Evolutionary conservation across 2,797 vertebrate genomes (phyloP), one percentile per base, ranked within the genome.

Genomic region (Vespertilio murinus): DNA sequence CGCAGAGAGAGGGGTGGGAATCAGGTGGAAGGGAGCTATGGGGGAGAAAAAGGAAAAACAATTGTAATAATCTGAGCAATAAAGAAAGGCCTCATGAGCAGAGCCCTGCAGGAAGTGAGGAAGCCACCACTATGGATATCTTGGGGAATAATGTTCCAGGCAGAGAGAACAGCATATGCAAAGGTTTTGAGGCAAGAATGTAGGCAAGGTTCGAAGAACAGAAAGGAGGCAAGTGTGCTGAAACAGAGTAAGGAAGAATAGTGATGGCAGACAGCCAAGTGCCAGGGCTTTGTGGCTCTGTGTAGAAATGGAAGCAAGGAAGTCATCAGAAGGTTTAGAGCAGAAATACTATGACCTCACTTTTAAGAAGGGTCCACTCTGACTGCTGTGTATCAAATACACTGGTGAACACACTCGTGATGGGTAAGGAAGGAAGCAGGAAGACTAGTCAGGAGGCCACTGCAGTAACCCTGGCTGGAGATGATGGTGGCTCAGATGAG

Each of bases 121-220:
- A 18, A 90, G 52, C 28, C 42, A 87, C 49, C 49, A 45, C 20
- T 30, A n/a, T 87, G 52, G 30, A 3, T 35, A 81, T 69, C 65
- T 90, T 33, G 33, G 67, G 65, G 38, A 70, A 86, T 28, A 93
- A 65, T 59, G n/a, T 52, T 71, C 56, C 33, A 79, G 22, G 30
- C 25, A 78, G 65, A 92, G 12, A 86, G 38, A 83, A 61, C 6
- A 80, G 35, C 45, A 79, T 74, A 90, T 25, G n/a, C 25, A 16
- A 91, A 82, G 45, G 38, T 75, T 56, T 81, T 81, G 45, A 92
- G 20, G 45, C 86, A 84, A 90, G 49, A 90, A 64, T 23, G 77
- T 64, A 65, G 88, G n/a, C 25, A 30, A 91, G n/a, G 30, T 40
- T 6, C 8, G 45, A 91, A 35, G 71, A 74, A 92, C 1, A 42